Percentiles rank a stretch among this genome's conserved stretches.
phyloP scores from a whole-genome alignment of 1,140 invertebrate species.

The Druon quercuslanigerum region DNA sequence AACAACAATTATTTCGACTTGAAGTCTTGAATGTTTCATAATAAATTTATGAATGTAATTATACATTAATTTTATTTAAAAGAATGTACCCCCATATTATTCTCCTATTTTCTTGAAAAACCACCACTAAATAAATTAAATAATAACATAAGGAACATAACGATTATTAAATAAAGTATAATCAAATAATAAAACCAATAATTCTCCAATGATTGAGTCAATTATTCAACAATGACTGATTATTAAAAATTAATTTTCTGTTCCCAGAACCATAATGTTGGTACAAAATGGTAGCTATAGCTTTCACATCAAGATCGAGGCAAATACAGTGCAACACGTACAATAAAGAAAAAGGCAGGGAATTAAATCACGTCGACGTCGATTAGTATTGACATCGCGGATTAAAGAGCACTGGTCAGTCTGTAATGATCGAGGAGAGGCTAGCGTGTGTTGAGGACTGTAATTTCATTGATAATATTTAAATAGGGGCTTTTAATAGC shows the following conservation, averaged over 20 bases:
- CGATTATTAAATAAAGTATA: no score
- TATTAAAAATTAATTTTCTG: neutral
- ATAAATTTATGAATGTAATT: no score
- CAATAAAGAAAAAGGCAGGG: constrained; percentile 47
- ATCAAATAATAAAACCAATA: no score
- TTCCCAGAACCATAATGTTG: neutral
- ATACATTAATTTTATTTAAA: no score
- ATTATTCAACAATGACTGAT: neutral
- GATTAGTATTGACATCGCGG: constrained; percentile 70
- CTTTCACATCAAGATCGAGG: constrained; percentile 1
- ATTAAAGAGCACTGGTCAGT: constrained; percentile 64
- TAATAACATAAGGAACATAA: no score
- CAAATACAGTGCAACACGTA: constrained; percentile 11
- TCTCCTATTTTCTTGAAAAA: no score
- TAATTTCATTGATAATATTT: constrained; percentile 75
- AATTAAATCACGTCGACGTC: constrained; percentile 72
- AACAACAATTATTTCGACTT: no score
- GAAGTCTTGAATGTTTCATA: no score
- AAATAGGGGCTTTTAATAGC: constrained; percentile 72
- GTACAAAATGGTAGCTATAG: neutral
- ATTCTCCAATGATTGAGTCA: no score
- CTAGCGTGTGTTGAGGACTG: constrained; percentile 55
- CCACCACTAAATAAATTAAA: no score
- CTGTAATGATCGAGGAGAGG: constrained; percentile 53
- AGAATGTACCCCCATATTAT: no score